phyloP scores from a whole-genome alignment of 2,113 vertebrate species.

The Elgaria multicarinata region DNA sequence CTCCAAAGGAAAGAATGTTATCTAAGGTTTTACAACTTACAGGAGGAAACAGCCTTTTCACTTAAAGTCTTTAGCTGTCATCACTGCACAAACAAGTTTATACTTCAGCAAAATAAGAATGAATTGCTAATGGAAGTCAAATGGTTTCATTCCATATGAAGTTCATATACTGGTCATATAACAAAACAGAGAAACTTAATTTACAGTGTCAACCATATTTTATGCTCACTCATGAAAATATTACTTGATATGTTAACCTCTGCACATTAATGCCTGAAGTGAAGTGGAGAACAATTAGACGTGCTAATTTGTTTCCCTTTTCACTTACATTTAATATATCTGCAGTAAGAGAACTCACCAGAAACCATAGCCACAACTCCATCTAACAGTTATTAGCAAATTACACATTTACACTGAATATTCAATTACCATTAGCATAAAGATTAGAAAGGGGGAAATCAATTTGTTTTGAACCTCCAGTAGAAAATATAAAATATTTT shows the following conservation, averaged over 20 bases:
- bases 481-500: conserved; percentile 44
- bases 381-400: conserved; percentile 36
- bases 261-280: conserved; percentile 13
- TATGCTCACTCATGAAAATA: conserved; percentile 19
- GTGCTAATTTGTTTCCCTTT: conserved; percentile 34
- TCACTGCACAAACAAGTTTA: not conserved
- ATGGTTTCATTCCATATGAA: not conserved
- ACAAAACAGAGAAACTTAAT: conserved; percentile 5
- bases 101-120: conserved; percentile 3
- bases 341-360: conserved; percentile 14
- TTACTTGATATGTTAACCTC: conserved; percentile 12
- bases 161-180: not conserved
- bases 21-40: not conserved
- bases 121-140: not conserved
- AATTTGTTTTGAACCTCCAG: conserved; percentile 38
- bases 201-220: not conserved
- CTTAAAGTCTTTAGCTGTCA: not conserved
- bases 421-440: conserved; percentile 33
- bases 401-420: conserved; percentile 34
- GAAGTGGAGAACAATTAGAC: conserved; percentile 19
- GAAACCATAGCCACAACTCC: conserved; percentile 15
- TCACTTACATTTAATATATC: conserved; percentile 22
- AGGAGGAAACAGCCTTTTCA: not conserved
- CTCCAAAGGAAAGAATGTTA: not conserved
- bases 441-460: conserved; percentile 32